phyloP scores from a whole-genome alignment of 2,113 vertebrate genomes.

The Channa argus region DNA sequence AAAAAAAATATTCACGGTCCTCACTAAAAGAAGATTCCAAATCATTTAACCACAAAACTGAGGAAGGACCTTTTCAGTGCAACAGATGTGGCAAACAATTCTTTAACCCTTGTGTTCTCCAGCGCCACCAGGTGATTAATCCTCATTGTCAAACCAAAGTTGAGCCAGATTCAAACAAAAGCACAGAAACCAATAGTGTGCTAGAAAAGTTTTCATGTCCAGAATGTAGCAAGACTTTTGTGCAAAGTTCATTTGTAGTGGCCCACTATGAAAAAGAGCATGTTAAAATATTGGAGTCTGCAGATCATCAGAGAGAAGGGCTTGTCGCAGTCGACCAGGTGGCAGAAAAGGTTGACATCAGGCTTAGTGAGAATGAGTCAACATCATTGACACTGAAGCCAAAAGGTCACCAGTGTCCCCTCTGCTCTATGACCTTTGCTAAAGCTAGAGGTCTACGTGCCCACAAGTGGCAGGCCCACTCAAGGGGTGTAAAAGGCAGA shows the following conservation, averaged over 20 bases:
- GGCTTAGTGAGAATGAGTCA: neutral
- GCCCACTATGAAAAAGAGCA: constrained; percentile 61
- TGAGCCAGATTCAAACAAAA: neutral
- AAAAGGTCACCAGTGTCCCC: constrained; percentile 69
- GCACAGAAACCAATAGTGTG: neutral
- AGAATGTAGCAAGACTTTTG: constrained; percentile 64
- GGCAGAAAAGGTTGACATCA: neutral
- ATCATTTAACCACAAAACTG: constrained; percentile 33
- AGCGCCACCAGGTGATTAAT: constrained; percentile 76
- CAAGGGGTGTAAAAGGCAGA: constrained; percentile 36
- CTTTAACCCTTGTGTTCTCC: constrained; percentile 79
- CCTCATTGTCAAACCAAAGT: constrained; percentile 55
- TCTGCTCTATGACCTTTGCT: constrained; percentile 76
- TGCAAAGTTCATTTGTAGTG: constrained; percentile 46
- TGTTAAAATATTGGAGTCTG: constrained; percentile 8
- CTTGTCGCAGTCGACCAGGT: neutral
- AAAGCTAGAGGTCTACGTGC: constrained; percentile 79
- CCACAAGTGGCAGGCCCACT: constrained; percentile 82
- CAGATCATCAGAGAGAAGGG: constrained; percentile 8
- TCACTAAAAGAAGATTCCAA: constrained; percentile 56
- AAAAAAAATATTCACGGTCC: constrained; percentile 66
- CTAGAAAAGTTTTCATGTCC: constrained; percentile 41
- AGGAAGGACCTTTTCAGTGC: constrained; percentile 73
- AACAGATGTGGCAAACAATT: constrained; percentile 77
- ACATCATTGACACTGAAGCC: constrained; percentile 20